Conservation (phyloP, 2,888 invertebrate species). For the Cremastobaeus sp. region DNA sequence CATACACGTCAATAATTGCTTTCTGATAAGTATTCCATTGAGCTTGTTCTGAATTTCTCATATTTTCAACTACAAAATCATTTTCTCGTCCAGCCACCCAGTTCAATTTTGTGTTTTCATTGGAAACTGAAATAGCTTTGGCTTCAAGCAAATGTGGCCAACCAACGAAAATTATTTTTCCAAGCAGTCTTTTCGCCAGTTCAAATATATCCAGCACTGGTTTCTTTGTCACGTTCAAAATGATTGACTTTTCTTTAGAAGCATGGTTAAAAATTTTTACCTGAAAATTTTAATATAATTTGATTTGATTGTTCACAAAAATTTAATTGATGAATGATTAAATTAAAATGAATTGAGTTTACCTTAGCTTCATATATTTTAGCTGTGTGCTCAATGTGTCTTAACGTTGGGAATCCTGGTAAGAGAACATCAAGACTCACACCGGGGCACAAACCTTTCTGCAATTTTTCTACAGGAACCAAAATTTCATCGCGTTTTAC, state of each 20-base stretch:
- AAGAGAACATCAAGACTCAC: conserved; percentile 85
- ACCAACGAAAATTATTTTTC: conserved; percentile 87
- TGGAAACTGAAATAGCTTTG: conserved; percentile 83
- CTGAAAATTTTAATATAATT: conserved; percentile 79
- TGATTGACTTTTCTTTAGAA: conserved; percentile 90
- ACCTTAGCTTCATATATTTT: conserved; percentile 75
- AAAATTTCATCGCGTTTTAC: conserved; percentile 81
- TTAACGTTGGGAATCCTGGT: conserved; percentile 95
- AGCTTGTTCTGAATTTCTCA: conserved; percentile 49
- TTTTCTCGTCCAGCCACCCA: conserved; percentile 13
- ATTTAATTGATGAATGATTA: background rate
- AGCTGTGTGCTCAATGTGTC: conserved; percentile 88
- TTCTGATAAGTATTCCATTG: conserved; percentile 77
- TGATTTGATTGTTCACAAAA: background rate
- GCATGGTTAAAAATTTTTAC: conserved; percentile 94
- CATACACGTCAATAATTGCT: conserved; percentile 48
- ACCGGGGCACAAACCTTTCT: conserved; percentile 85
- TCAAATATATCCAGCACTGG: conserved; percentile 78
- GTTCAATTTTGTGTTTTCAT: conserved; percentile 76
- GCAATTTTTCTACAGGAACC: conserved; percentile 81
- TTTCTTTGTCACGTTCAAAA: conserved; percentile 83
- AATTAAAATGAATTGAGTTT: conserved; percentile 5
- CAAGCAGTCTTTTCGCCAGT: conserved; percentile 83
- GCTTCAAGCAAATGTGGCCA: conserved; percentile 97
- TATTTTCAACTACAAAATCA: conserved; percentile 61